Evolutionary conservation across 2,113 vertebrate genomes (phyloP), one percentile per base, ranked within the genome.

Genomic region (Myrmecophaga tridactyla): DNA sequence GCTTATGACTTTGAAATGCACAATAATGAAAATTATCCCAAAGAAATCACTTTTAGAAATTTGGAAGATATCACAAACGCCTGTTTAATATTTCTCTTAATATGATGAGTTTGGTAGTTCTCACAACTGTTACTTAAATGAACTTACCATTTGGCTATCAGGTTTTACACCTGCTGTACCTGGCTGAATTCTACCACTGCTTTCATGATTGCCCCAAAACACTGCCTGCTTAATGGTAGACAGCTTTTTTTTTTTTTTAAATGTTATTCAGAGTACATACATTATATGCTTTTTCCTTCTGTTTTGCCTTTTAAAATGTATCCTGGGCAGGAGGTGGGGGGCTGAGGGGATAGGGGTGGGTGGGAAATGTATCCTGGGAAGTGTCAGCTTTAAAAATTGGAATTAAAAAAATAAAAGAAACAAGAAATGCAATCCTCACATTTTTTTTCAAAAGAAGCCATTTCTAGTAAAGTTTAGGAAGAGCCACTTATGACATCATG

Each of bases 381-480:
- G 62, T n/a, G 76, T 23, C 21, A 80, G 23, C 39, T 87, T 83
- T 82, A 62, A 39, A 53, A 75, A 62, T 46, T 2, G 76, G 46
- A 46, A 58, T 51, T n/a, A 53, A 31, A 25, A 58, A 78, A 60
- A 41, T 46, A 31, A 6, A 58, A 73, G 36, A 83, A 92, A 62
- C 60, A 20, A 73, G 27, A 85, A 75, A 67, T 43, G 0, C 8
- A 56, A 84, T 17, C 9, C n/a, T 58, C n/a, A 31, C 29, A 41
- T 20, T 23, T 46, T 36, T 75, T 87, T 83, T 90, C 36, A 73
- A 56, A 89, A 82, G 65, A 60, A 43, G 36, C 77, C 25, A 43
- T 85, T 86, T 89, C 90, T 75, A 90, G 29, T 25, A 81, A 69
- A 92, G 51, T n/a, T 76, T 83, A 90, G 43, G 39, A 8, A 62